A percentile compares a stretch with the other conserved stretches of the same genome.
phyloP scores from a whole-genome alignment of 2,888 invertebrate genomes.

The Ectemnius continuus region DNA sequence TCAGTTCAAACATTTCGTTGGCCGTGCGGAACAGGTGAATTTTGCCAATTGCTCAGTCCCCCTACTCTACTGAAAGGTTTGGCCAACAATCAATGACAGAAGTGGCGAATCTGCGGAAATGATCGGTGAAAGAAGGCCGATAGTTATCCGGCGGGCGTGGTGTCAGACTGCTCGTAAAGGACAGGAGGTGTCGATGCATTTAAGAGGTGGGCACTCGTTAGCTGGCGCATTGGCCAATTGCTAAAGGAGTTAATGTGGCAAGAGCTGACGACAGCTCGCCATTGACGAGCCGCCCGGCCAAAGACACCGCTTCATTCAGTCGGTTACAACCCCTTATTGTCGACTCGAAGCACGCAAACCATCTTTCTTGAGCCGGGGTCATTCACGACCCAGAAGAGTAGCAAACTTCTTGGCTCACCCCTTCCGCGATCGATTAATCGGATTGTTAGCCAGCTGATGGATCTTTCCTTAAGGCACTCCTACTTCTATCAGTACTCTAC shows the following conservation, averaged over 20 bases:
- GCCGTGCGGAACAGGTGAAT: background rate
- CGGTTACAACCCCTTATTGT: slow-evolving; percentile 67
- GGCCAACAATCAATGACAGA: too few species aligned
- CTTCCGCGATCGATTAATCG: slow-evolving; percentile 1
- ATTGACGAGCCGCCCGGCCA: slow-evolving; percentile 65
- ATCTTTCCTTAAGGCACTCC: background rate
- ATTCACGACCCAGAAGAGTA: slow-evolving; percentile 34
- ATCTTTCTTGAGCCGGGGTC: slow-evolving; percentile 28
- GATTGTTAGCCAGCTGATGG: slow-evolving; percentile 25
- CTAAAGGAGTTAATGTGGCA: slow-evolving; percentile 69
- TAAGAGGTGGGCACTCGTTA: slow-evolving; percentile 55
- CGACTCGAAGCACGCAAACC: slow-evolving; percentile 16
- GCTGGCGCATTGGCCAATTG: slow-evolving; percentile 56
- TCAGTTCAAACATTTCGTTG: background rate
- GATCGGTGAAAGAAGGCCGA: slow-evolving; percentile 16
- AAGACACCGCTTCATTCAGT: slow-evolving; percentile 68
- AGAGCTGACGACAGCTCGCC: slow-evolving; percentile 68
- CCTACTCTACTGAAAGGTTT: too few species aligned
- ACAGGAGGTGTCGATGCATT: slow-evolving; percentile 63
- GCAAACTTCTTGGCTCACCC: slow-evolving; percentile 28
- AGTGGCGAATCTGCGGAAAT: background rate
- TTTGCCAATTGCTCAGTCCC: background rate
- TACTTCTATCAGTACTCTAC: too few species aligned
- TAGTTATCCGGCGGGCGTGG: slow-evolving; percentile 15
- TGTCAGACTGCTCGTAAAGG: slow-evolving; percentile 22